Conservation (phyloP, 2,888 invertebrate species). For the Caenorhabditis plicata region DNA sequence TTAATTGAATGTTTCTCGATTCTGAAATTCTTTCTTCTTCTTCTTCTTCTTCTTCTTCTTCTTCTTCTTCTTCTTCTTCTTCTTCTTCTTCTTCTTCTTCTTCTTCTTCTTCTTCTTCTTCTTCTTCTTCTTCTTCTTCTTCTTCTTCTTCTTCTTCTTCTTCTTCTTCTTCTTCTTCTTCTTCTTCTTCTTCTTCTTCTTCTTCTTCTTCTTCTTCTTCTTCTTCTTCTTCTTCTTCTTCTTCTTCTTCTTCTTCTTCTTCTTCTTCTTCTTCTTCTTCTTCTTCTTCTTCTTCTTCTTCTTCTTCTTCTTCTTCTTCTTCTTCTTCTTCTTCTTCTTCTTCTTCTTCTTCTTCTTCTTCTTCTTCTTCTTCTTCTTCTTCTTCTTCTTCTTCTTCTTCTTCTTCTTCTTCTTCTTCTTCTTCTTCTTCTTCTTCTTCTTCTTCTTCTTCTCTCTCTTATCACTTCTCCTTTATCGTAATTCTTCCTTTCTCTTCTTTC, state of each 20-base stretch:
- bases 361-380: not conserved
- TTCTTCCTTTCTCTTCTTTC: not conserved
- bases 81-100: slow-evolving; percentile 1
- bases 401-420: not conserved
- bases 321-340: not conserved
- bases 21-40: not conserved
- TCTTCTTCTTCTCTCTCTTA: not conserved
- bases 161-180: not conserved
- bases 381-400: not conserved
- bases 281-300: not conserved
- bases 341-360: not conserved
- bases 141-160: not conserved
- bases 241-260: not conserved
- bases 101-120: not conserved
- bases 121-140: not conserved
- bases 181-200: slow-evolving; percentile 1
- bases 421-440: not conserved
- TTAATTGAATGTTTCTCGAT: not conserved
- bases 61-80: slow-evolving; percentile 1
- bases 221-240: no score
- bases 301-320: not conserved
- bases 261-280: not conserved
- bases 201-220: no score
- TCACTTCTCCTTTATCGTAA: not conserved
- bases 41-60: not conserved